These are phyloP conservation scores for Leptosomus discolor DNA, from an alignment of 2,113 vertebrate genomes.

Conservation along the genomic window DNA sequence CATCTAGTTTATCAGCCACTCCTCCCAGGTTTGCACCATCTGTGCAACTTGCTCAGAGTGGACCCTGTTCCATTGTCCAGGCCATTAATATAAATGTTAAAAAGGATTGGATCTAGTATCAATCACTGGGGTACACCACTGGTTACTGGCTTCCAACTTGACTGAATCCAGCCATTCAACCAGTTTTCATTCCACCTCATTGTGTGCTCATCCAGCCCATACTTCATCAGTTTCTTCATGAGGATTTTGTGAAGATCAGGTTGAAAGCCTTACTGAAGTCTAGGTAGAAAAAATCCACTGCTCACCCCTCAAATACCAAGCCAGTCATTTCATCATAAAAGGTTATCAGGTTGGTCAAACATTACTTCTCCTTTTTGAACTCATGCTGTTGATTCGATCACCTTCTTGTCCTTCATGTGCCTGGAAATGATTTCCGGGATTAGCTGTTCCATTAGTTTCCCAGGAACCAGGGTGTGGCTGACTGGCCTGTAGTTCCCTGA, in stretches of 20 bases:
- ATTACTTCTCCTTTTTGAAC: background rate
- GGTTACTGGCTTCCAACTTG: background rate
- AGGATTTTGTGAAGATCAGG: background rate
- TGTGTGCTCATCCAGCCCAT: background rate
- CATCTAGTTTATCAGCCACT: background rate
- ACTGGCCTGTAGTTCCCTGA: no score
- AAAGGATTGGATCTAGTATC: background rate
- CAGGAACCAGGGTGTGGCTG: background rate
- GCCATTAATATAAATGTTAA: background rate
- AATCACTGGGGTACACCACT: background rate
- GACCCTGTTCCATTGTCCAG: background rate
- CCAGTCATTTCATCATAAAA: background rate
- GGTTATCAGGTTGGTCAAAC: background rate
- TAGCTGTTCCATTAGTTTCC: background rate
- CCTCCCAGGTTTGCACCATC: background rate
- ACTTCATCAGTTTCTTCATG: background rate
- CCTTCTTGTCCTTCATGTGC: background rate
- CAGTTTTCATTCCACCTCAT: background rate
- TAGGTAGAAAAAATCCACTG: background rate
- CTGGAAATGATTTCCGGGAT: background rate
- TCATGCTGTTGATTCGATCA: background rate
- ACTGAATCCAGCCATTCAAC: background rate
- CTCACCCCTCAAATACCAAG: background rate
- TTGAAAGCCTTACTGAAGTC: background rate
- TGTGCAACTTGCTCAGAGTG: background rate